A percentile compares a stretch with the other conserved stretches of the same genome.
Conservation (phyloP, 2,888 invertebrate species). For the Hermaeophaga mercurialis region DNA sequence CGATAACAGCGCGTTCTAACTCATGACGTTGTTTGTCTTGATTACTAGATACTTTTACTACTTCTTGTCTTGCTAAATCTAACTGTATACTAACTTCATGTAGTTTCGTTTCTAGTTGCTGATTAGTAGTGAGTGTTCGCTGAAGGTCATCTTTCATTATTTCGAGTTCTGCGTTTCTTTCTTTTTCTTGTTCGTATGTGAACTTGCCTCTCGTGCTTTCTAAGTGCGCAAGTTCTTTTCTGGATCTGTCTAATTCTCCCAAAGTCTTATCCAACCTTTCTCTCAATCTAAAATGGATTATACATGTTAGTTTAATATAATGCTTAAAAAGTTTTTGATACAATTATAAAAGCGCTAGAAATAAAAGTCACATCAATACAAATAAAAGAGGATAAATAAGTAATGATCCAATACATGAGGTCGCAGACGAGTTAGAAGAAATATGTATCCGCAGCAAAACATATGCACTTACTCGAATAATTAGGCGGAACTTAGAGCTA, state of each 20-base stretch:
- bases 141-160: slow-evolving; percentile 76
- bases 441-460: no score
- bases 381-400: no score
- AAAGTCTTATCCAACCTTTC: slow-evolving; percentile 81
- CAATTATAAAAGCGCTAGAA: no score
- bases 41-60: slow-evolving; percentile 71
- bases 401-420: no score
- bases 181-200: slow-evolving; percentile 74
- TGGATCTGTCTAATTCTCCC: slow-evolving; percentile 76
- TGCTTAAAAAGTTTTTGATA: no score
- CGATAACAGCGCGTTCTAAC: slow-evolving; percentile 83
- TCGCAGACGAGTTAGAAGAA: no score
- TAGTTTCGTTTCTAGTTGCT: slow-evolving; percentile 74
- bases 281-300: slow-evolving; percentile 68
- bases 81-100: slow-evolving; percentile 83
- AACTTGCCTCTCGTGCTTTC: slow-evolving; percentile 82
- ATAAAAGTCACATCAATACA: no score
- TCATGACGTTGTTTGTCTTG: slow-evolving; percentile 83
- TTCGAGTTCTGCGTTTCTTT: slow-evolving; percentile 68
- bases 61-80: slow-evolving; percentile 79
- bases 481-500: no score
- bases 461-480: no score
- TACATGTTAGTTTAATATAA: no score
- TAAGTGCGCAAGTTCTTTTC: slow-evolving; percentile 76
- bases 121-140: slow-evolving; percentile 66